These are phyloP conservation scores for Nixonia krombeini DNA, from an alignment of 1,140 invertebrate genomes.

Conservation along the genomic window DNA sequence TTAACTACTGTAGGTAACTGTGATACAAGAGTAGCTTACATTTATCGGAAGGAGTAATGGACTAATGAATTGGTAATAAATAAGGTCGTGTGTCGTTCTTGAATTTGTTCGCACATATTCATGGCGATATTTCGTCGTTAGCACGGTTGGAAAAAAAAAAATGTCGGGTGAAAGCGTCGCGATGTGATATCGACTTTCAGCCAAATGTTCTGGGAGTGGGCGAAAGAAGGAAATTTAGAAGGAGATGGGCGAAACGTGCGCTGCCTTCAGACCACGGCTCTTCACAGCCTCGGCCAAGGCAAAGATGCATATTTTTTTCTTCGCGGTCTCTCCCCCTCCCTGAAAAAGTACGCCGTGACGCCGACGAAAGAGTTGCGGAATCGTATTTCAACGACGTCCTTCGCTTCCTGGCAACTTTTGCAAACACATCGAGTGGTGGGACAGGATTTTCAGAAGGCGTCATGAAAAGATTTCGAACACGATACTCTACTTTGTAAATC, in stretches of 20 bases:
- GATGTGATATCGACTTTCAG: conserved; percentile 3
- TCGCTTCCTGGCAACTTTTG: conserved; percentile 17
- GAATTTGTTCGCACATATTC: too few relatives aligned
- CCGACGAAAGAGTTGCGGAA: conserved; percentile 30
- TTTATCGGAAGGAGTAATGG: too few relatives aligned
- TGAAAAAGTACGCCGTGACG: conserved; percentile 20
- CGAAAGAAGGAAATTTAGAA: conserved; percentile 5
- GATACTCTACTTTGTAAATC: conserved; percentile 55
- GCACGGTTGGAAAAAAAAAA: too few relatives aligned
- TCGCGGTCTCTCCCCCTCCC: conserved; percentile 21
- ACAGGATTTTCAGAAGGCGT: conserved; percentile 30
- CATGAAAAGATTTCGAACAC: conserved; percentile 47
- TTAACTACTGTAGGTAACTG: too few relatives aligned
- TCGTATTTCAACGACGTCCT: conserved; percentile 9
- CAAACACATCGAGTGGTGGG: conserved; percentile 10
- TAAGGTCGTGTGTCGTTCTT: too few relatives aligned
- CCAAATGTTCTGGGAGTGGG: background rate
- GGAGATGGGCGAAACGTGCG: conserved; percentile 20
- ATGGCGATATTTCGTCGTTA: too few relatives aligned
- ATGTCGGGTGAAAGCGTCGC: background rate
- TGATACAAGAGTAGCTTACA: too few relatives aligned
- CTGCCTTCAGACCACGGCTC: conserved; percentile 5
- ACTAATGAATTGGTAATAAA: conserved; percentile 15
- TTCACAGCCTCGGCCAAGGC: conserved; percentile 2
- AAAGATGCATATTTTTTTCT: conserved; percentile 35